Percentiles rank a stretch among this genome's conserved stretches.
Conservation (phyloP, 2,888 invertebrate genomes). For the Troides oblongomaculatus region DNA sequence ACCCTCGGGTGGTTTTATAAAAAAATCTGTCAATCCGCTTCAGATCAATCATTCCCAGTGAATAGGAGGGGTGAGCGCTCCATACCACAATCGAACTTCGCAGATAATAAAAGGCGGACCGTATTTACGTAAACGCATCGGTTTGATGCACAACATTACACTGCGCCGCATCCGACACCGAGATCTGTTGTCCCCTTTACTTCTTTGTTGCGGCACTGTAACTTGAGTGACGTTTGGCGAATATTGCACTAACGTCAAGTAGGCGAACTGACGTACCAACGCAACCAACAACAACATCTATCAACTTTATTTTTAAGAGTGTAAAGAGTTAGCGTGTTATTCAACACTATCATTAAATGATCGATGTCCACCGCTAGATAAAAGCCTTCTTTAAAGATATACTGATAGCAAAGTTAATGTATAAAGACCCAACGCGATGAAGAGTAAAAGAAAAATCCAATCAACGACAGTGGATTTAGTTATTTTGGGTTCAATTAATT, state of each 20-base stretch:
- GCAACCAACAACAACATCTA: background rate
- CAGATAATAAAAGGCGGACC: constrained; percentile 74
- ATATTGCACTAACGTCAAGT: constrained; percentile 53
- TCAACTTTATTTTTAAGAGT: no score
- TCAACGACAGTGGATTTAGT: no score
- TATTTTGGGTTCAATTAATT: no score
- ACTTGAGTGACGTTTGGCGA: constrained; percentile 63
- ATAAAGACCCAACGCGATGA: no score
- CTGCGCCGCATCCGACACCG: constrained; percentile 62
- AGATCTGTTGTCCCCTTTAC: constrained; percentile 51
- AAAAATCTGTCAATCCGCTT: constrained; percentile 78
- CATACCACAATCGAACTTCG: constrained; percentile 66
- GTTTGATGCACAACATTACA: constrained; percentile 70
- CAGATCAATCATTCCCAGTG: constrained; percentile 77
- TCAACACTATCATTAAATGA: no score
- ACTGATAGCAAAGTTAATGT: no score
- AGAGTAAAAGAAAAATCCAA: no score
- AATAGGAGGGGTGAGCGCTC: constrained; percentile 70
- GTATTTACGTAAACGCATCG: constrained; percentile 77
- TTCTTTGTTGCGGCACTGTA: constrained; percentile 48
- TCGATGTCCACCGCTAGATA: no score
- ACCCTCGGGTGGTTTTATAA: constrained; percentile 71
- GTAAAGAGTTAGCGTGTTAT: no score
- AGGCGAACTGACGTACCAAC: constrained; percentile 45
- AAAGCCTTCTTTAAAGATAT: no score